These are phyloP conservation scores for Sander vitreus DNA, from an alignment of 2,113 vertebrate genomes.

Conservation along the genomic window DNA sequence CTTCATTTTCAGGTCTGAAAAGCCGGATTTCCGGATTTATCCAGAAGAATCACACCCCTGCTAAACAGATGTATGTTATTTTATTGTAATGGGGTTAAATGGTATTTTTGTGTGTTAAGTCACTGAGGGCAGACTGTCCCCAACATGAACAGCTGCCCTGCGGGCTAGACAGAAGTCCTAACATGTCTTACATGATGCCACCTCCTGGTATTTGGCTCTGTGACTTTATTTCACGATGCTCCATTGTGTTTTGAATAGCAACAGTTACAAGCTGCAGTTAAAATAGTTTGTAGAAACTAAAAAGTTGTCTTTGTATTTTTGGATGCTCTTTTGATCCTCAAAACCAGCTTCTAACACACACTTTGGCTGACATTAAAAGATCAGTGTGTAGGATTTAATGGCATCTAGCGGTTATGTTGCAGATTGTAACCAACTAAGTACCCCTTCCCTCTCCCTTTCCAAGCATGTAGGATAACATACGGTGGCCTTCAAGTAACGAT, in stretches of 20 bases:
- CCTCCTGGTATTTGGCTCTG: conserved; percentile 27
- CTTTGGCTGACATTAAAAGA: too few relatives aligned
- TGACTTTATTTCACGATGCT: neutral
- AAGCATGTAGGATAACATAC: too few relatives aligned
- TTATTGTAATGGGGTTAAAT: neutral
- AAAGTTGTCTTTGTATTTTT: neutral
- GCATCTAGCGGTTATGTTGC: too few relatives aligned
- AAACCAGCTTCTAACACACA: too few relatives aligned
- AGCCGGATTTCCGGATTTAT: too few relatives aligned
- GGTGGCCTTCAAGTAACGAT: too few relatives aligned
- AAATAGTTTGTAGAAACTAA: neutral
- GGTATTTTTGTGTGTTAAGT: neutral
- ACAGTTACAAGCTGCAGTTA: conserved; percentile 2
- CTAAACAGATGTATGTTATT: neutral
- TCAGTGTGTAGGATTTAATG: too few relatives aligned
- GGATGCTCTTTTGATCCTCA: neutral
- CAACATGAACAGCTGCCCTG: conserved; percentile 18
- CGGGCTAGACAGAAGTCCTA: conserved; percentile 2
- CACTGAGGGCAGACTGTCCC: neutral
- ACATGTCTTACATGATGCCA: conserved; percentile 43
- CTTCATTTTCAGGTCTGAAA: too few relatives aligned
- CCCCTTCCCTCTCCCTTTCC: too few relatives aligned
- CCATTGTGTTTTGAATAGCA: neutral
- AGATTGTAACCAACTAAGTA: too few relatives aligned
- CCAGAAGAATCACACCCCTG: too few relatives aligned